Evolutionary conservation across 2,113 vertebrate genomes (phyloP).

Genomic region (Cettia cetti): DNA sequence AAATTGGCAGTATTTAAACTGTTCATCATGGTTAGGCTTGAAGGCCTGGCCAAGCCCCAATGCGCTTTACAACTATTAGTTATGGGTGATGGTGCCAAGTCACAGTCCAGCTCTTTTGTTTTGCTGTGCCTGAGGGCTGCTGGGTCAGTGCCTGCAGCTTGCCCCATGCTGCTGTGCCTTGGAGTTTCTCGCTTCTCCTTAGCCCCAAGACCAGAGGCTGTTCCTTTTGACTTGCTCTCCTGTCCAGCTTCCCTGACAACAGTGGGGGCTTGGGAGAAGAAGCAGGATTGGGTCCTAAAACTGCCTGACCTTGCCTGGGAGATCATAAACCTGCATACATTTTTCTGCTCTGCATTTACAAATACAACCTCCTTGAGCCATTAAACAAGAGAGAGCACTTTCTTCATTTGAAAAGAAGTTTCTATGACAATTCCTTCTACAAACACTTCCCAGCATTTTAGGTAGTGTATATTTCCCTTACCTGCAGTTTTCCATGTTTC

Average conservation of each 20-base stretch:
- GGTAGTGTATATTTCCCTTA: background rate
- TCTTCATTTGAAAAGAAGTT: background rate
- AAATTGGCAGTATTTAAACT: background rate
- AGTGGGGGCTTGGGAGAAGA: background rate
- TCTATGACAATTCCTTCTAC: background rate
- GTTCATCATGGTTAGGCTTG: background rate
- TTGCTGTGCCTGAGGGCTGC: background rate
- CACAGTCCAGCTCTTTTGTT: background rate
- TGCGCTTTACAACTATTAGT: background rate
- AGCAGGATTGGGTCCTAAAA: background rate
- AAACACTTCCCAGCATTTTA: background rate
- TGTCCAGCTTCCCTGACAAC: rapidly evolving
- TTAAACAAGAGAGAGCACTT: background rate
- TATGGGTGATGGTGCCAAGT: background rate
- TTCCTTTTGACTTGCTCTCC: rapidly evolving
- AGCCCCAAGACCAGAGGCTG: background rate
- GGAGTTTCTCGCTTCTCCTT: background rate
- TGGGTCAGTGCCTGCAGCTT: background rate
- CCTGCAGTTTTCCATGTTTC: background rate
- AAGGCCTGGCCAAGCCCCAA: background rate
- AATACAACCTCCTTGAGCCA: background rate
- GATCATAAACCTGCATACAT: rapidly evolving
- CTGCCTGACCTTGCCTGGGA: background rate
- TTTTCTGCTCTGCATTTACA: background rate
- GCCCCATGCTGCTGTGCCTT: rapidly evolving